phyloP scores from a whole-genome alignment of 2,888 invertebrate genomes.

The Trichopria drosophilae region DNA sequence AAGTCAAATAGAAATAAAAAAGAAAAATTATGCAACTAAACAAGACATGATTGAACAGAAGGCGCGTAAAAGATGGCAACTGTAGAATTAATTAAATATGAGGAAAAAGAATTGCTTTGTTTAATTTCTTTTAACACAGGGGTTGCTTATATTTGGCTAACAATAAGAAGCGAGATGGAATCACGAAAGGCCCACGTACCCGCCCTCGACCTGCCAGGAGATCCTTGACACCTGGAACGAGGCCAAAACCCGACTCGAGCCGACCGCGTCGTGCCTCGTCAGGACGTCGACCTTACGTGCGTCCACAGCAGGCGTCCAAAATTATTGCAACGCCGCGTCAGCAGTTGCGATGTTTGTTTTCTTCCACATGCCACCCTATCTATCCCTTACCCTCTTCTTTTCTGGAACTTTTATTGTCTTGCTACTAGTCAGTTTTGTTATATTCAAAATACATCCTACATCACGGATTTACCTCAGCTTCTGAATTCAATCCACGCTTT shows the following conservation, averaged over 20 bases:
- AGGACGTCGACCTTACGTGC: constrained; percentile 52
- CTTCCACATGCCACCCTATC: constrained; percentile 27
- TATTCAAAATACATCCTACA: too few species aligned
- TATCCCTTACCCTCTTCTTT: background rate
- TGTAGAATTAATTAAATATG: too few species aligned
- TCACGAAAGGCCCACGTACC: constrained; percentile 42
- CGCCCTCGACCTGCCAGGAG: constrained; percentile 39
- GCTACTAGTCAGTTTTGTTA: too few species aligned
- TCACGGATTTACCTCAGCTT: too few species aligned
- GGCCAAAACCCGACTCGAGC: constrained; percentile 47
- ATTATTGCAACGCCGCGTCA: constrained; percentile 53
- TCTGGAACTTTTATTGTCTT: constrained; percentile 15
- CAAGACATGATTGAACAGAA: too few species aligned
- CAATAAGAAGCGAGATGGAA: constrained; percentile 37
- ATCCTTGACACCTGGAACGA: constrained; percentile 55
- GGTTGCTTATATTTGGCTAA: constrained; percentile 37
- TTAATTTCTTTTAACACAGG: constrained; percentile 7
- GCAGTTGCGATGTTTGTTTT: constrained; percentile 53
- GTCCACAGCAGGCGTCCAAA: constrained; percentile 54
- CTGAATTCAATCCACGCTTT: too few species aligned
- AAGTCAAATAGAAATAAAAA: too few species aligned
- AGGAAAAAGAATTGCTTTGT: too few species aligned
- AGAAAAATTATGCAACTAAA: too few species aligned
- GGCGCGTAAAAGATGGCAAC: too few species aligned
- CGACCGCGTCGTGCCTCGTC: constrained; percentile 19